phyloP scores from a whole-genome alignment of 2,888 invertebrate genomes.

The Melinaea menophilus region DNA sequence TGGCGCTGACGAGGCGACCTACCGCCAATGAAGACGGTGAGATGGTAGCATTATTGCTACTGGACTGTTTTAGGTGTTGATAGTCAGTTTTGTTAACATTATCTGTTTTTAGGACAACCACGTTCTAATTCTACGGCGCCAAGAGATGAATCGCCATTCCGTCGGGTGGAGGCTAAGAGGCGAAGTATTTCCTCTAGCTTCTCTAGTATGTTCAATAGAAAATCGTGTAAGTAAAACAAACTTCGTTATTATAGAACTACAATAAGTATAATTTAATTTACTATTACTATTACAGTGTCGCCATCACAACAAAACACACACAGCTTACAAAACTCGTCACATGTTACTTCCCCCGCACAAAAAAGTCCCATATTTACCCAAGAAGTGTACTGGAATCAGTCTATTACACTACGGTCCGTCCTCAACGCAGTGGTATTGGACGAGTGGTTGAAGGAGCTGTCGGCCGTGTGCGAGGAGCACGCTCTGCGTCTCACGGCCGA shows the following conservation, averaged over 20 bases:
- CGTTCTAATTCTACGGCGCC: constrained; percentile 35
- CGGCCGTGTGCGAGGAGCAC: constrained; percentile 96
- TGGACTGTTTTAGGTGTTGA: background rate
- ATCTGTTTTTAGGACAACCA: constrained; percentile 38
- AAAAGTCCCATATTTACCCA: constrained; percentile 59
- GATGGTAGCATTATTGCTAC: constrained; percentile 19
- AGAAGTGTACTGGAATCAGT: constrained; percentile 70
- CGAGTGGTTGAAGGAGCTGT: constrained; percentile 97
- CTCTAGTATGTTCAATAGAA: constrained; percentile 85
- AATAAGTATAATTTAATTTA: background rate
- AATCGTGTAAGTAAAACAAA: constrained; percentile 58
- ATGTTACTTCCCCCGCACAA: constrained; percentile 43
- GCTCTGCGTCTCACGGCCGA: constrained; percentile 75
- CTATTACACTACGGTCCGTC: constrained; percentile 61
- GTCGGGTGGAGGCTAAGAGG: constrained; percentile 83
- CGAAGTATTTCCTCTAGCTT: constrained; percentile 86
- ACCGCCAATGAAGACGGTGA: constrained; percentile 52
- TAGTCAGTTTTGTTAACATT: background rate
- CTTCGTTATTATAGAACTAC: background rate
- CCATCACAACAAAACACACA: constrained; percentile 44
- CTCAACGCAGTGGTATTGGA: constrained; percentile 90
- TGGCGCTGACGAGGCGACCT: constrained; percentile 83
- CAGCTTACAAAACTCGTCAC: constrained; percentile 38
- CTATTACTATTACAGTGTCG: constrained; percentile 38
- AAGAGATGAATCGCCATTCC: constrained; percentile 77